Evolutionary conservation across 2,888 invertebrate species (phyloP).

Genomic region (Enoplolaimus lenunculus): DNA sequence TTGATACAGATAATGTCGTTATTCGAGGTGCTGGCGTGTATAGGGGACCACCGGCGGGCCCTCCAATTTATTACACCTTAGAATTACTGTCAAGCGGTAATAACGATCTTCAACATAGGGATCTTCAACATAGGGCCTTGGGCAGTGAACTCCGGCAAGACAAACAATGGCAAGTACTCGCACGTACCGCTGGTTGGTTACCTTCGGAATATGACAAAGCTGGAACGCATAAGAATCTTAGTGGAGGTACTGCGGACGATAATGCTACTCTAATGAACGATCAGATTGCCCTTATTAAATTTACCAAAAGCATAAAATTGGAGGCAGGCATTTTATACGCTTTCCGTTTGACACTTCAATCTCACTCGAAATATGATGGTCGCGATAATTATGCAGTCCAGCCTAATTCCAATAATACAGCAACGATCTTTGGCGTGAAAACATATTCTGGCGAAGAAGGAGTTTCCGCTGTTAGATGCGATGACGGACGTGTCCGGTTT

Average conservation of each 20-base stretch:
- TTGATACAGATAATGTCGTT: constrained; percentile 72
- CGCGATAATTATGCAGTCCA: too few relatives aligned
- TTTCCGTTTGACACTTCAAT: constrained; percentile 56
- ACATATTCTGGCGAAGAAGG: constrained; percentile 91
- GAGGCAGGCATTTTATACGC: constrained; percentile 58
- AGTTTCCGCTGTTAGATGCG: constrained; percentile 61
- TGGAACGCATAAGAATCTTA: too few relatives aligned
- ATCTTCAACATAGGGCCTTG: too few relatives aligned
- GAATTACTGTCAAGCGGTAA: constrained; percentile 56
- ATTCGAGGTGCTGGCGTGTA: constrained; percentile 78
- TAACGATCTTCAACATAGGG: constrained; percentile 6
- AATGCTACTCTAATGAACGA: too few relatives aligned
- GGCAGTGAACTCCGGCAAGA: too few relatives aligned
- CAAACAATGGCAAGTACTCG: constrained; percentile 26
- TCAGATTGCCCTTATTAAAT: constrained; percentile 78
- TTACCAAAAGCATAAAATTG: constrained; percentile 59
- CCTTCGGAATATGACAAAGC: too few relatives aligned
- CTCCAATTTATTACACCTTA: constrained; percentile 76
- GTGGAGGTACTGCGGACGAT: constrained; percentile 61
- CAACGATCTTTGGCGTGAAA: too few relatives aligned
- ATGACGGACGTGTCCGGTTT: constrained; percentile 79
- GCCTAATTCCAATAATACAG: too few relatives aligned
- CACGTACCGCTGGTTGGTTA: constrained; percentile 16
- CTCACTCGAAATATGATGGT: too few relatives aligned
- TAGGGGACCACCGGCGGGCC: constrained; percentile 71